Evolutionary conservation across 2,113 vertebrate species (phyloP).

Genomic region (Elgaria multicarinata): DNA sequence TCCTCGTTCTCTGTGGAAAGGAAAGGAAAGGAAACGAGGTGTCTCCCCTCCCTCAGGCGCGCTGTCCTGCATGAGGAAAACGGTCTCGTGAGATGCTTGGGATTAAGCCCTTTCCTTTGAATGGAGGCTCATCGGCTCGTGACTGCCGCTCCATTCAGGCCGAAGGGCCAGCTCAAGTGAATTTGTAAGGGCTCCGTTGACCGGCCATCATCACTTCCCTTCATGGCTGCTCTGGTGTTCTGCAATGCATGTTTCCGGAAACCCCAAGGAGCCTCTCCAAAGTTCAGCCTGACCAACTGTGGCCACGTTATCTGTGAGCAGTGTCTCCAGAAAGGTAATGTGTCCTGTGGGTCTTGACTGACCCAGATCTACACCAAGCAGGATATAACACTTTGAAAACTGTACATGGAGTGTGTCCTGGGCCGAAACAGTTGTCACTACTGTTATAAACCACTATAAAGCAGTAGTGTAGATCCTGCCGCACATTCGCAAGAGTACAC

Average conservation of each 20-base stretch:
- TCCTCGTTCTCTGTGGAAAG: neutral
- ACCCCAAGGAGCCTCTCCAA: conserved; percentile 60
- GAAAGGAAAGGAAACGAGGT: neutral
- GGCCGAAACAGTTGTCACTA: too few species aligned
- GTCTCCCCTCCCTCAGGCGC: neutral
- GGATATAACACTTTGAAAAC: too few species aligned
- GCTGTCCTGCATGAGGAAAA: neutral
- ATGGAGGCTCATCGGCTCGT: neutral
- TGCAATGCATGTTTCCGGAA: conserved; percentile 87
- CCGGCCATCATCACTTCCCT: fast-evolving
- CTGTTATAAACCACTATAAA: too few species aligned
- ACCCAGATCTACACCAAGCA: too few species aligned
- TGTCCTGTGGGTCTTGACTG: neutral
- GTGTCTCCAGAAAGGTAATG: conserved; percentile 87
- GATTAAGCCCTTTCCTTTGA: neutral
- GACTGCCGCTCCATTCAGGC: neutral
- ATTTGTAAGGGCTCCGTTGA: too few species aligned
- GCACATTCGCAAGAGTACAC: neutral
- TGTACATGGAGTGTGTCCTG: too few species aligned
- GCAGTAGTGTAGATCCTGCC: too few species aligned
- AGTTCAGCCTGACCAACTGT: conserved; percentile 85
- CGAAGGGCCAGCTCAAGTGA: neutral
- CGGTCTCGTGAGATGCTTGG: neutral
- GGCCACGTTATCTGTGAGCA: conserved; percentile 87
- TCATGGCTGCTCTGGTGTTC: conserved; percentile 81